Evolutionary conservation across 2,797 vertebrate species (phyloP), one percentile per base, ranked within the genome.

Genomic region (Sebastes oblongus): DNA sequence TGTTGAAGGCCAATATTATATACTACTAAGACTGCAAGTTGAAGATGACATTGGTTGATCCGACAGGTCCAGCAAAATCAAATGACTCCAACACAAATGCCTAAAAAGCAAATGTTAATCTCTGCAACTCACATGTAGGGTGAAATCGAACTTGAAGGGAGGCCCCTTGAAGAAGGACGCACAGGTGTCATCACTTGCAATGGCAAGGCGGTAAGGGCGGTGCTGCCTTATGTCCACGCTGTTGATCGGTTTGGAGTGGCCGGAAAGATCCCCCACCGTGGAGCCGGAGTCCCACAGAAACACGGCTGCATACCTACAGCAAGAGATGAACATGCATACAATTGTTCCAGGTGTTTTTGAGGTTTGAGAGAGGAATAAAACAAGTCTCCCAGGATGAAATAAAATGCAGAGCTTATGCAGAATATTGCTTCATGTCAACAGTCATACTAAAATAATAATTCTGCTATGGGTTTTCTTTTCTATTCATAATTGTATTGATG

Each of bases 281-380:
- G 97, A 98, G 14, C 98, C 98, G 1, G 95, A 94, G 88, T 99
- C 98, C 98, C 97, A 99, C 72, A 99, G 92, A 92, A 99, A 98
- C 79, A 98, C 98, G 0, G 97, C 93, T 5, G 96, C 98, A 2
- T 96, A 99, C 90, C 98, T 98, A 80, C 58, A 66, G 42, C 6
- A 89, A 62, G 27, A 77, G 30, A 80, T 3, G 9, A 81, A 66
- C n/a, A 79, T 9, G 10, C 8, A 81, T 8, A 56, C 11, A 56
- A 46, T 42, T 54, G 11, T 36, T 34, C 7, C 2, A 68, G 3
- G 27, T 36, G 22, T 71, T 24, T 61, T 8, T 55, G 29, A 24
- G 8, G 7, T 62, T 14, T 34, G 1, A 39, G 5, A 20, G 14
- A 36, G 8, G 11, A 62, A 50, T 8, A 73, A 68, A 72, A 30